A percentile compares a stretch with the other conserved stretches of the same genome.
phyloP scores from a whole-genome alignment of 2,797 vertebrate genomes.

The Pteronotus mesoamericanus region DNA sequence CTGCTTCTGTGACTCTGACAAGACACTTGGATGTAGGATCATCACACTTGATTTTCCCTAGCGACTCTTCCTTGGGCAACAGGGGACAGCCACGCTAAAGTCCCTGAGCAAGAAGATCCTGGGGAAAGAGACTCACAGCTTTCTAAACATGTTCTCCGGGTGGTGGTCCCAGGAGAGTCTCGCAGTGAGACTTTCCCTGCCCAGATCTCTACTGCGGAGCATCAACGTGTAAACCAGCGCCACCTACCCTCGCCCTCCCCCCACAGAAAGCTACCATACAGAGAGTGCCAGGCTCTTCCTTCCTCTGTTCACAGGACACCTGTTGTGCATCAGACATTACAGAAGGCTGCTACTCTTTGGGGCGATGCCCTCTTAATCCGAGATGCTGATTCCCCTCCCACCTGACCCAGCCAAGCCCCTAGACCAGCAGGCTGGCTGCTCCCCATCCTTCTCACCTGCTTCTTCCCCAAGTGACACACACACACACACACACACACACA shows the following conservation, averaged over 20 bases:
- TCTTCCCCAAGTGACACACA: constrained; percentile 38
- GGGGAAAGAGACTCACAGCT: neutral
- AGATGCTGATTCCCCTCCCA: neutral
- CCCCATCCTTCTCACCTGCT: constrained; percentile 32
- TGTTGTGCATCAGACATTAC: neutral
- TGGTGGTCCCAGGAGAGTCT: neutral
- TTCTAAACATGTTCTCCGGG: neutral
- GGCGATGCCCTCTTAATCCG: neutral
- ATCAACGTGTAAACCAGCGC: neutral
- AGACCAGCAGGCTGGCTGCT: neutral
- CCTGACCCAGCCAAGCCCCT: neutral
- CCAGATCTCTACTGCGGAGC: neutral
- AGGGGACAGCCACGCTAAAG: neutral
- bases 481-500: neutral
- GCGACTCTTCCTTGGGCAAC: neutral
- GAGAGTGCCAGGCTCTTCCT: neutral
- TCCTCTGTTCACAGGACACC: neutral
- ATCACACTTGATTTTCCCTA: neutral
- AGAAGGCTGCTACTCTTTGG: neutral
- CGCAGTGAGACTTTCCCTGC: neutral
- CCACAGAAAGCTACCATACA: neutral
- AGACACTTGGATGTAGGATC: neutral
- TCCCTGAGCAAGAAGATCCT: neutral
- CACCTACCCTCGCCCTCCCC: neutral
- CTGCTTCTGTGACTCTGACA: neutral